Conservation (phyloP, 2,888 invertebrate species). For the Leucophora obtusa region DNA sequence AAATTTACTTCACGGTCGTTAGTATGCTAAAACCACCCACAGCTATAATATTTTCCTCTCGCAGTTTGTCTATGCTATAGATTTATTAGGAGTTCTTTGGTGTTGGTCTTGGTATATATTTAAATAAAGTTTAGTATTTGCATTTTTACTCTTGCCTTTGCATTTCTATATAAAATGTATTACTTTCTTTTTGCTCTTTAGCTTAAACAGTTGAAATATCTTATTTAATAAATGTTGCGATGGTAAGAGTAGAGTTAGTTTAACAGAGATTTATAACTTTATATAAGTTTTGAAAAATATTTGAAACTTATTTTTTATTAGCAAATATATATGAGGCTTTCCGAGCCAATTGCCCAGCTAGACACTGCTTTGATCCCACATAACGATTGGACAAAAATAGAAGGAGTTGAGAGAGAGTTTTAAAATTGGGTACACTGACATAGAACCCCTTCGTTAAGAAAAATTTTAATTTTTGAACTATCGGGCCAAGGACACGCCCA, state of each 20-base stretch:
- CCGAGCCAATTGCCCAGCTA: too few relatives aligned
- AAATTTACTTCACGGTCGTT: constrained; percentile 22
- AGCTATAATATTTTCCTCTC: too few relatives aligned
- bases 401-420: too few relatives aligned
- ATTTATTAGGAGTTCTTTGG: not conserved
- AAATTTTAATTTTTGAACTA: too few relatives aligned
- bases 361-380: too few relatives aligned
- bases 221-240: not conserved
- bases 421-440: too few relatives aligned
- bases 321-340: too few relatives aligned
- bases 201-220: constrained; percentile 3
- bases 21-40: constrained; percentile 3
- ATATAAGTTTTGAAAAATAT: not conserved
- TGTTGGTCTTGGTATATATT: constrained; percentile 6
- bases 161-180: constrained; percentile 8
- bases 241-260: not conserved
- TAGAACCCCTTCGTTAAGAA: too few relatives aligned
- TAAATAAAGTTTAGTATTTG: not conserved
- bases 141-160: not conserved
- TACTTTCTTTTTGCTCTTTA: constrained; percentile 8
- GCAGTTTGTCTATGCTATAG: too few relatives aligned
- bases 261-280: constrained; percentile 4
- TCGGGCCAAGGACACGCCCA: too few relatives aligned
- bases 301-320: too few relatives aligned
- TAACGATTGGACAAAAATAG: too few relatives aligned